Conservation (phyloP, 2,888 invertebrate genomes). For the Deilephila elpenor region DNA sequence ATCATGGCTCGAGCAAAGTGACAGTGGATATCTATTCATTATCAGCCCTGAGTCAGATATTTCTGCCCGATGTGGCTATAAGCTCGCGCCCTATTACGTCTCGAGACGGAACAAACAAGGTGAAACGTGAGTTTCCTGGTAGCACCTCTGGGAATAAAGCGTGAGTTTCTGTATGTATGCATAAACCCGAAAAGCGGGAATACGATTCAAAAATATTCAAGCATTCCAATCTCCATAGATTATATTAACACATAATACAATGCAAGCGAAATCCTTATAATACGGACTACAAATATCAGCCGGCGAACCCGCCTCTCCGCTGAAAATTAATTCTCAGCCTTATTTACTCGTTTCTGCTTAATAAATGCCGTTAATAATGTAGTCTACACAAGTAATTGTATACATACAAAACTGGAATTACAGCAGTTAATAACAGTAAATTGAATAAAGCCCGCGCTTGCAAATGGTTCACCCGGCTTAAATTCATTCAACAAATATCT, state of each 20-base stretch:
- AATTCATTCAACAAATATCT: slow-evolving; percentile 9
- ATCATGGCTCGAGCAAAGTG: too few relatives aligned
- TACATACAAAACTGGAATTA: slow-evolving; percentile 23
- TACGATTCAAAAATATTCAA: not conserved
- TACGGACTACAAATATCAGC: slow-evolving; percentile 7
- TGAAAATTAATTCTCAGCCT: slow-evolving; percentile 2
- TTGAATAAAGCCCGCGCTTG: slow-evolving; percentile 22
- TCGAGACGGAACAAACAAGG: too few relatives aligned
- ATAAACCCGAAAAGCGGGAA: not conserved
- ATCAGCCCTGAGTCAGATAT: too few relatives aligned
- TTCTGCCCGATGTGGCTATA: too few relatives aligned
- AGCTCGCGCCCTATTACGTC: too few relatives aligned
- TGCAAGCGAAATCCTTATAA: not conserved
- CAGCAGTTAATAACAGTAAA: slow-evolving; percentile 24
- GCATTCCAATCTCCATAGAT: not conserved
- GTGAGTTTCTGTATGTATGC: not conserved
- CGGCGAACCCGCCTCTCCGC: not conserved
- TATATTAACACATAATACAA: not conserved
- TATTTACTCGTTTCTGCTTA: slow-evolving; percentile 19
- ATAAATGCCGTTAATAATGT: slow-evolving; percentile 21
- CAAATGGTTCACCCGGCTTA: slow-evolving; percentile 4
- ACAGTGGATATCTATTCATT: too few relatives aligned
- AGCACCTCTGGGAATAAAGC: too few relatives aligned
- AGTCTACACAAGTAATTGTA: slow-evolving; percentile 19
- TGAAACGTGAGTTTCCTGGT: too few relatives aligned